These are phyloP conservation scores for Nomada fabriciana DNA, from an alignment of 2,888 invertebrate genomes.

Conservation along the genomic window DNA sequence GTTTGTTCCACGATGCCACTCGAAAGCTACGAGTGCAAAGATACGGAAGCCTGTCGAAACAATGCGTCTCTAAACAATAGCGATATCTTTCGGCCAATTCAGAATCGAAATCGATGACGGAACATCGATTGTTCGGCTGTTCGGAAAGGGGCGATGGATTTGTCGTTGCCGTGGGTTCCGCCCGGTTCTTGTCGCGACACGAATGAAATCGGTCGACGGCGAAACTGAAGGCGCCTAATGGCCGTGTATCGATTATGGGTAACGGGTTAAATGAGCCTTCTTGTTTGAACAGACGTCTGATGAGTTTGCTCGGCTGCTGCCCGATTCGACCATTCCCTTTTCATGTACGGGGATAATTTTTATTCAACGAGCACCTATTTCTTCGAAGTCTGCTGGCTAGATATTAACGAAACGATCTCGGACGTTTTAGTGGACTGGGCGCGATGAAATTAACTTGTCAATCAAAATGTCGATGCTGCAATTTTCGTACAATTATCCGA, in stretches of 20 bases:
- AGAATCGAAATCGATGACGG: conserved; percentile 77
- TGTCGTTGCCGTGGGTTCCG: neutral
- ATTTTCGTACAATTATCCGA: too few species aligned
- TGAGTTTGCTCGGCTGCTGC: neutral
- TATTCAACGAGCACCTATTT: too few species aligned
- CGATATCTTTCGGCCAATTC: conserved; percentile 78
- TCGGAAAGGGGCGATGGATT: conserved; percentile 11
- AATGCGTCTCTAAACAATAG: conserved; percentile 78
- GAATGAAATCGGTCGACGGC: conserved; percentile 11
- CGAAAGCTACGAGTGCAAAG: conserved; percentile 76
- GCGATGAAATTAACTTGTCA: too few species aligned
- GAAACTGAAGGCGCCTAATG: neutral
- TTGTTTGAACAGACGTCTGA: neutral
- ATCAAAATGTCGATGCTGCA: too few species aligned
- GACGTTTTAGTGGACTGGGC: too few species aligned
- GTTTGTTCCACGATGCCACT: conserved; percentile 80
- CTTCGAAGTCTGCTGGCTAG: too few species aligned
- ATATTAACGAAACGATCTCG: too few species aligned
- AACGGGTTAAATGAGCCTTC: neutral
- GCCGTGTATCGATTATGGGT: conserved; percentile 7
- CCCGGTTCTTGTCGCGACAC: neutral
- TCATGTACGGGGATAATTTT: too few species aligned
- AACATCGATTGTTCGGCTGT: conserved; percentile 74
- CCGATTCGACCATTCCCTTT: too few species aligned
- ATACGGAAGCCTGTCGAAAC: conserved; percentile 67